phyloP scores from a whole-genome alignment of 2,113 vertebrate species.

The Paraplagusia blochii region DNA sequence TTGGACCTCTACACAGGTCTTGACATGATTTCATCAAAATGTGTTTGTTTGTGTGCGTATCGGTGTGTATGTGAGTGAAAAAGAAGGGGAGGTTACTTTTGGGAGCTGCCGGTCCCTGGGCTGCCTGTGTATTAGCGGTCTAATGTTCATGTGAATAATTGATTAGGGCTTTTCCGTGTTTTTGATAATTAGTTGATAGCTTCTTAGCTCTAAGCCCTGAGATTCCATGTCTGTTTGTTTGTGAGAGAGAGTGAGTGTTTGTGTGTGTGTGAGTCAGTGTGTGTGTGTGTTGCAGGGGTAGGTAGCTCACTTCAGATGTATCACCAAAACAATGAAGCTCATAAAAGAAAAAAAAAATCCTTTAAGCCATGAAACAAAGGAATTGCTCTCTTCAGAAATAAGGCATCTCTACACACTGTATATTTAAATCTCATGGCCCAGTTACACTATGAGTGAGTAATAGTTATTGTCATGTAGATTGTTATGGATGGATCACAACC shows the following conservation, averaged over 20 bases:
- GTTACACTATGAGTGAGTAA: not conserved
- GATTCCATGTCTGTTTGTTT: slow-evolving; percentile 62
- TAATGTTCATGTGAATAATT: slow-evolving; percentile 97
- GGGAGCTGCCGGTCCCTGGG: slow-evolving; percentile 81
- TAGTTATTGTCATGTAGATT: too few species aligned
- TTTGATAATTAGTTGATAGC: slow-evolving; percentile 91
- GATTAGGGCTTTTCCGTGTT: slow-evolving; percentile 84
- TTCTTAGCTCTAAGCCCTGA: slow-evolving; percentile 80
- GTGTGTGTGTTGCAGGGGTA: slow-evolving; percentile 6
- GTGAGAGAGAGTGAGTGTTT: not conserved
- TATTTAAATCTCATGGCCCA: slow-evolving; percentile 50
- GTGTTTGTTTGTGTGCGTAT: slow-evolving; percentile 23
- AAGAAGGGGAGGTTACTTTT: slow-evolving; percentile 74
- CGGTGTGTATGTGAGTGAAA: slow-evolving; percentile 15
- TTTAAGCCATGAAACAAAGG: slow-evolving; percentile 49
- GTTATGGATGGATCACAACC: too few species aligned
- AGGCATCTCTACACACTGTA: slow-evolving; percentile 22
- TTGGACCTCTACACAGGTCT: slow-evolving; percentile 30
- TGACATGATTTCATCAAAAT: slow-evolving; percentile 29
- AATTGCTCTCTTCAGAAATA: slow-evolving; percentile 53
- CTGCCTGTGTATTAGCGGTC: slow-evolving; percentile 81
- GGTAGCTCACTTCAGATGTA: slow-evolving; percentile 38
- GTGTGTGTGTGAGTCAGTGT: slow-evolving; percentile 7
- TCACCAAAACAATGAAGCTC: slow-evolving; percentile 53
- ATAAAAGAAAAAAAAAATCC: slow-evolving; percentile 27